phyloP scores from a whole-genome alignment of 2,888 invertebrate genomes.

The Micropterix aruncella region DNA sequence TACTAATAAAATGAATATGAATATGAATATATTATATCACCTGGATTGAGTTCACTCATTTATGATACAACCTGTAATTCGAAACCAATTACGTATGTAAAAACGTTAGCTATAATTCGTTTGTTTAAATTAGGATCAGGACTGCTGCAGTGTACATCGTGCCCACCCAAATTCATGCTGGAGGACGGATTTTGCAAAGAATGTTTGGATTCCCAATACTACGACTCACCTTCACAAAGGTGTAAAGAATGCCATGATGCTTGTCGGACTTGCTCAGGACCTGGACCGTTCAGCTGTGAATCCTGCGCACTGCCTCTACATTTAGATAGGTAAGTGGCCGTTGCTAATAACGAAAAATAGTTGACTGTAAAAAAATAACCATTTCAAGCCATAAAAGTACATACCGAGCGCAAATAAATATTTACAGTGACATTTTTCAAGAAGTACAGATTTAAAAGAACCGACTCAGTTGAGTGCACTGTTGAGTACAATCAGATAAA shows the following conservation, averaged over 20 bases:
- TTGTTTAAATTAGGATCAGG: slow-evolving; percentile 39
- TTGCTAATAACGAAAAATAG: too few relatives aligned
- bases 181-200: slow-evolving; percentile 60
- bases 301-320: slow-evolving; percentile 55
- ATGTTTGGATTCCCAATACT: slow-evolving; percentile 60
- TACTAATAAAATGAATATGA: too few relatives aligned
- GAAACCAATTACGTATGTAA: too few relatives aligned
- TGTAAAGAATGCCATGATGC: slow-evolving; percentile 58
- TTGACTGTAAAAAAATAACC: too few relatives aligned
- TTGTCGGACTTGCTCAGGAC: slow-evolving; percentile 56
- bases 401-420: too few relatives aligned
- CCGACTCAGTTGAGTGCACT: too few relatives aligned
- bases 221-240: slow-evolving; percentile 51
- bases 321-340: slow-evolving; percentile 44
- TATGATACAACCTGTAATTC: too few relatives aligned
- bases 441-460: too few relatives aligned
- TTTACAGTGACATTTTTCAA: too few relatives aligned
- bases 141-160: slow-evolving; percentile 58
- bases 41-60: slow-evolving; percentile 1
- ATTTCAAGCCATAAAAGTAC: too few relatives aligned
- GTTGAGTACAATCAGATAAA: too few relatives aligned
- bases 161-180: slow-evolving; percentile 55
- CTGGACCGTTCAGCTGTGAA: slow-evolving; percentile 56
- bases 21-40: neutral
- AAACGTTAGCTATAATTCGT: neutral